Evolutionary conservation across 1,140 invertebrate genomes (phyloP).

Genomic region (Paramacrobiotus metropolitanus): DNA sequence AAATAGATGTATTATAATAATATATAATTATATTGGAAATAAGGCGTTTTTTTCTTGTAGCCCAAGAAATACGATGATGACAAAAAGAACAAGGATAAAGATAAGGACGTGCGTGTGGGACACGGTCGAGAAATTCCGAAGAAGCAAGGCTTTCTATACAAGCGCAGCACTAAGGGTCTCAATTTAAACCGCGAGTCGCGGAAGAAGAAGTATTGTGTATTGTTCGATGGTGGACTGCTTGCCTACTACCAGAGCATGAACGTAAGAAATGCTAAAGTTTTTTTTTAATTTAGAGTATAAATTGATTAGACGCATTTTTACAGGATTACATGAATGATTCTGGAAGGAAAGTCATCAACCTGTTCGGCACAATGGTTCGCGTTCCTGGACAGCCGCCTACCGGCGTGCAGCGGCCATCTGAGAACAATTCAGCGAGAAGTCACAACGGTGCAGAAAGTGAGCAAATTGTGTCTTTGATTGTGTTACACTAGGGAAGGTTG

Average conservation of each 20-base stretch:
- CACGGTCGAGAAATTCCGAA: constrained; percentile 81
- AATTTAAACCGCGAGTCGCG: constrained; percentile 82
- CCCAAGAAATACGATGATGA: constrained; percentile 23
- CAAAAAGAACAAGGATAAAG: constrained; percentile 28
- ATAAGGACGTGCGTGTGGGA: constrained; percentile 37
- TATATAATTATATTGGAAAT: no score
- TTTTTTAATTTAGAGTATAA: constrained; percentile 4
- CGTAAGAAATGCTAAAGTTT: constrained; percentile 29
- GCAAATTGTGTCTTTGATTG: no score
- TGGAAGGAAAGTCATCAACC: constrained; percentile 79
- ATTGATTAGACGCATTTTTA: constrained; percentile 12
- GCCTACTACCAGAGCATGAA: constrained; percentile 88
- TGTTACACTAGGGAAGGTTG: no score
- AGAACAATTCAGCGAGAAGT: background rate
- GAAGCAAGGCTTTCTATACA: constrained; percentile 89
- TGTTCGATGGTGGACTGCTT: constrained; percentile 72
- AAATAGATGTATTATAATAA: no score
- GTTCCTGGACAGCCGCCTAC: constrained; percentile 78
- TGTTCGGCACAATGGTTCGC: constrained; percentile 90
- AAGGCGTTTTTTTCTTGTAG: constrained; percentile 4
- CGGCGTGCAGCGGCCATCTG: constrained; percentile 31
- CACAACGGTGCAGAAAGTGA: constrained; percentile 5
- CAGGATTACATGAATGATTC: constrained; percentile 90
- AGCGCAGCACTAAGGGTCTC: constrained; percentile 74
- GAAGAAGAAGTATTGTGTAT: constrained; percentile 97